Evolutionary conservation across 2,888 invertebrate genomes (phyloP), one percentile per base, ranked within the genome.

Genomic region (Sminthurides aquaticus): DNA sequence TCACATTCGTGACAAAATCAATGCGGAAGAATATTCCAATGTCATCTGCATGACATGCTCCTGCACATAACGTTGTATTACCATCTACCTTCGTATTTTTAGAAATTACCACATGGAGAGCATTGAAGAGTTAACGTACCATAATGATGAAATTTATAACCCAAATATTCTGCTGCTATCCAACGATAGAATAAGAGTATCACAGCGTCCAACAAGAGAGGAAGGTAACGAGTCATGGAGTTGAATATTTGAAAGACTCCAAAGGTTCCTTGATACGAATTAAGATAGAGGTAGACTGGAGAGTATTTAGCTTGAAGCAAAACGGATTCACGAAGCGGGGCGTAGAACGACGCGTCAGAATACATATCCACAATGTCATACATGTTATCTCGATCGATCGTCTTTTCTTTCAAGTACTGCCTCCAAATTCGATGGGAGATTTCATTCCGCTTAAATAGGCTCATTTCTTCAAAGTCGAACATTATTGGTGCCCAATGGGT

Each of bases 271-370:
- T 65, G 64, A 26, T 72, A 70, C 1, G 68, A 69, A 48, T 72
- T 71, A 29, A 67, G 67, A 62, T 72, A 72, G 3, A 65, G 54
- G 55, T 71, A 72, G 1, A 65, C 62, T 1, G 68, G 68, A n/a
- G 68, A 65, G 55, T 68, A 60, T 67, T 60, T 65, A 1, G 72
- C 67, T 43, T 71, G 69, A 34, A 69, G 61, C 34, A 68, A 56
- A 1, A 67, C 66, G 5, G 71, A 63, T 43, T 68, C 69, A 25
- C 69, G 69, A 26, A 60, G 65, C 28, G 68, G 71, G 15, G 69
- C 55, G 24, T 69, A 72, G 22, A 72, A 72, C 22, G 68, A 67
- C 43, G 69, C 59, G 49, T 72, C 72, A 1, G 72, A 72, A 26
- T 68, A 67, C 65, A 72, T 67, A 48, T 71, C 65, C 1, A 68